Evolutionary conservation across 2,113 vertebrate genomes (phyloP).

Genomic region (Scatophagus argus): DNA sequence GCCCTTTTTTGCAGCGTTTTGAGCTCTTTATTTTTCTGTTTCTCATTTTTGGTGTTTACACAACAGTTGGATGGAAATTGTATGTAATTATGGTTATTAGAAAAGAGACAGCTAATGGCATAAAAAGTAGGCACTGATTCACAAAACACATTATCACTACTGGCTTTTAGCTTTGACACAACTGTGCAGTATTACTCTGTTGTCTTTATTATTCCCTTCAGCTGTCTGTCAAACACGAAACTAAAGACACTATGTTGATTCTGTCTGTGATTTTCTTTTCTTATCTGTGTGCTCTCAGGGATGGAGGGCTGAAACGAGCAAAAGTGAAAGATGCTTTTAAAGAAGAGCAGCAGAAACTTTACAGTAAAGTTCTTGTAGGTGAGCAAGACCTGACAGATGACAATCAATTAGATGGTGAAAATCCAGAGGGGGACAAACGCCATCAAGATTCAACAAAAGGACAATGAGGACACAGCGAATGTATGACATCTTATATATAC

Average conservation of each 20-base stretch:
- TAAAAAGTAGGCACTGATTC: too few species aligned
- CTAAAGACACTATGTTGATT: not conserved
- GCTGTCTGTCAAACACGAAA: not conserved
- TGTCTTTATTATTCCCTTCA: not conserved
- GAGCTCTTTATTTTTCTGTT: not conserved
- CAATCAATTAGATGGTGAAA: conserved; percentile 22
- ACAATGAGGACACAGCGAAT: conserved; percentile 56
- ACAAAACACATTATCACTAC: not conserved
- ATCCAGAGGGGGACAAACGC: not conserved
- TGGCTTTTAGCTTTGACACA: not conserved
- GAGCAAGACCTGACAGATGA: conserved; percentile 85
- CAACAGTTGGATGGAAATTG: not conserved
- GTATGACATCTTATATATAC: not conserved
- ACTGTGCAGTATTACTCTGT: not conserved
- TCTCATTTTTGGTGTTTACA: not conserved
- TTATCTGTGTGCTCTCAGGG: conserved; percentile 81
- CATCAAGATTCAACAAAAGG: conserved; percentile 15
- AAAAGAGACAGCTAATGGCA: not conserved
- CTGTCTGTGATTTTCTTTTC: not conserved
- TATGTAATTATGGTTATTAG: too few species aligned
- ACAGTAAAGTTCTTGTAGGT: conserved; percentile 92
- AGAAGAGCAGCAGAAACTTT: conserved; percentile 94
- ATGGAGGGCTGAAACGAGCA: conserved; percentile 92
- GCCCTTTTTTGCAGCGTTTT: not conserved
- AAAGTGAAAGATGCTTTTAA: conserved; percentile 93